phyloP scores from a whole-genome alignment of 2,888 invertebrate genomes.

The Pristionchus entomophagus region DNA sequence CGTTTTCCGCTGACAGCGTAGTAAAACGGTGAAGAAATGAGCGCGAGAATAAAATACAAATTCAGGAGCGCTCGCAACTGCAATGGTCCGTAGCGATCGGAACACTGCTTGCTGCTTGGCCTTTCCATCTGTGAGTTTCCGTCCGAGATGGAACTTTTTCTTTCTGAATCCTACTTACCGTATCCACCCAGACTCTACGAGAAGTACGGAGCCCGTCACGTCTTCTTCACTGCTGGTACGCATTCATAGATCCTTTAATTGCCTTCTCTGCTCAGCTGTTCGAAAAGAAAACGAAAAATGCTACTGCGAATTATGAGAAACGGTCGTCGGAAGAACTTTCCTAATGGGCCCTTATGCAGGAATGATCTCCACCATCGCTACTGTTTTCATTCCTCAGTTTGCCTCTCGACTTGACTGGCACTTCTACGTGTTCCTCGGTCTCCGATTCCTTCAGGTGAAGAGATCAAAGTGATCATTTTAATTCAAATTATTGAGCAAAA shows the following conservation, averaged over 20 bases:
- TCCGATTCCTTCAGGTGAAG: constrained; percentile 71
- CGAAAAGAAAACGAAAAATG: too few relatives aligned
- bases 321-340: too few relatives aligned
- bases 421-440: constrained; percentile 59
- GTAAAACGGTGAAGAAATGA: neutral
- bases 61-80: constrained; percentile 61
- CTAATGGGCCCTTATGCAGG: too few relatives aligned
- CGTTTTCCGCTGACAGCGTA: constrained; percentile 34
- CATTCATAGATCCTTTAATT: too few relatives aligned
- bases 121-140: constrained; percentile 61
- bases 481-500: neutral
- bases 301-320: too few relatives aligned
- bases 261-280: too few relatives aligned
- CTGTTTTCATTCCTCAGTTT: constrained; percentile 64
- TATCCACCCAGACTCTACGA: constrained; percentile 58
- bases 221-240: constrained; percentile 60
- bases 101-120: constrained; percentile 66
- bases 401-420: constrained; percentile 48
- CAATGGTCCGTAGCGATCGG: constrained; percentile 69
- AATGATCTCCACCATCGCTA: constrained; percentile 65
- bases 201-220: constrained; percentile 65
- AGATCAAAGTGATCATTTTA: neutral
- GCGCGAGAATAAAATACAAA: neutral
- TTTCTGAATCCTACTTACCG: neutral
- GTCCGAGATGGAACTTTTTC: neutral